These are phyloP conservation scores for Archaeoteleia sp. DNA, from an alignment of 2,888 invertebrate genomes.

Conservation along the genomic window DNA sequence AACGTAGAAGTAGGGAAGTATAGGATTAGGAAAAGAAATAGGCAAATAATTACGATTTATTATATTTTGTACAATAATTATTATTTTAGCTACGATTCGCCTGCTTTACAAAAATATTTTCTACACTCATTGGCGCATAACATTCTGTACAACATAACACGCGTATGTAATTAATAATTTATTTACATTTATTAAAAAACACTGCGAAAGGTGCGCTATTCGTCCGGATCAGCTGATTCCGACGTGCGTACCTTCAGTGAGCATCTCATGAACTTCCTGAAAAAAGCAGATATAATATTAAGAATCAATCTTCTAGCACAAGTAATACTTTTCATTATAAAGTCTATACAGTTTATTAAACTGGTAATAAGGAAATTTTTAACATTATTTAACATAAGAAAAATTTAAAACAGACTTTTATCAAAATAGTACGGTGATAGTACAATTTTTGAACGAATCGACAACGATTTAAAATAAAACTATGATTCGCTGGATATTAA, in stretches of 20 bases:
- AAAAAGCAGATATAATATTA: conserved; percentile 35
- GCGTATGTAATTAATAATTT: conserved; percentile 40
- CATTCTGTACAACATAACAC: conserved; percentile 49
- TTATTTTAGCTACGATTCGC: conserved; percentile 23
- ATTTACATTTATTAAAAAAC: conserved; percentile 43
- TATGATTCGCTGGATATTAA: too few species aligned
- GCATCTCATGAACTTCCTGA: conserved; percentile 66
- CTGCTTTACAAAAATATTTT: conserved; percentile 44
- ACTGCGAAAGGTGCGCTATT: conserved; percentile 8
- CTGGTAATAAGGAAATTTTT: too few species aligned
- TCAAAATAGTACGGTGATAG: too few species aligned
- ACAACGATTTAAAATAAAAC: too few species aligned
- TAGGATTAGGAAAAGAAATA: background rate
- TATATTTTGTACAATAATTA: conserved; percentile 24
- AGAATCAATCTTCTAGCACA: too few species aligned
- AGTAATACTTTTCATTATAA: too few species aligned
- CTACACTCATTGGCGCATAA: conserved; percentile 38
- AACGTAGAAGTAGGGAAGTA: background rate
- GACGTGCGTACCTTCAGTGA: conserved; percentile 63
- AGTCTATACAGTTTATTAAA: too few species aligned
- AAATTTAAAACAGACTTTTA: too few species aligned
- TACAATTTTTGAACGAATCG: too few species aligned
- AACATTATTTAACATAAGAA: too few species aligned
- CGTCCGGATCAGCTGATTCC: conserved; percentile 65
- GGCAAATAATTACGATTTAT: too few species aligned